These are phyloP conservation scores for Antigone vipio DNA, from an alignment of 2,113 vertebrate species.

Conservation along the genomic window DNA sequence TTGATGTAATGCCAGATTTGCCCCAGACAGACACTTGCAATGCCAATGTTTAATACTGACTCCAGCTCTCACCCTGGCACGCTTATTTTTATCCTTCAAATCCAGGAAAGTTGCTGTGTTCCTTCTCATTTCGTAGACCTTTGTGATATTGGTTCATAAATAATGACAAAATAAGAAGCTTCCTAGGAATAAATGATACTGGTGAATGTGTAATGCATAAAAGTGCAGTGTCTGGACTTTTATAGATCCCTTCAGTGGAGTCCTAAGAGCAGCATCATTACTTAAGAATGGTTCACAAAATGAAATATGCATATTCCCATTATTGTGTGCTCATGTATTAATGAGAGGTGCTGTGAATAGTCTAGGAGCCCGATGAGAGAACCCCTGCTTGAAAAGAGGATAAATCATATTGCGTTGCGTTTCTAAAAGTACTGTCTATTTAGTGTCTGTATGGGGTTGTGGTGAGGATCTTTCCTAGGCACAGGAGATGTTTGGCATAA, in stretches of 20 bases:
- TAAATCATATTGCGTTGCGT: background rate
- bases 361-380: background rate
- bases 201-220: background rate
- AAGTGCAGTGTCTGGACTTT: background rate
- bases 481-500: background rate
- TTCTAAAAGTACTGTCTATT: background rate
- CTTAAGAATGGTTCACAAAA: background rate
- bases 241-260: background rate
- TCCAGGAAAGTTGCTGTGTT: background rate
- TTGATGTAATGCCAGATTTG: background rate
- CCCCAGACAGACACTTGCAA: background rate
- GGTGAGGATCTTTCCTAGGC: background rate
- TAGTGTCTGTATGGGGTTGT: background rate
- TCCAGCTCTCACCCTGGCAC: background rate
- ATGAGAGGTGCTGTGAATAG: constrained; percentile 11
- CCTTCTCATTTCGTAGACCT: background rate
- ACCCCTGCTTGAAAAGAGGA: background rate
- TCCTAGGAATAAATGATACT: background rate
- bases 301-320: constrained; percentile 36
- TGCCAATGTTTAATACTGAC: background rate
- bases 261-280: background rate
- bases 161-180: constrained; percentile 9
- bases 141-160: background rate
- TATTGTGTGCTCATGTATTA: constrained; percentile 11
- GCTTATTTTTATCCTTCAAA: background rate